Conservation (phyloP, 2,888 invertebrate species). For the Lithosia quadra region DNA sequence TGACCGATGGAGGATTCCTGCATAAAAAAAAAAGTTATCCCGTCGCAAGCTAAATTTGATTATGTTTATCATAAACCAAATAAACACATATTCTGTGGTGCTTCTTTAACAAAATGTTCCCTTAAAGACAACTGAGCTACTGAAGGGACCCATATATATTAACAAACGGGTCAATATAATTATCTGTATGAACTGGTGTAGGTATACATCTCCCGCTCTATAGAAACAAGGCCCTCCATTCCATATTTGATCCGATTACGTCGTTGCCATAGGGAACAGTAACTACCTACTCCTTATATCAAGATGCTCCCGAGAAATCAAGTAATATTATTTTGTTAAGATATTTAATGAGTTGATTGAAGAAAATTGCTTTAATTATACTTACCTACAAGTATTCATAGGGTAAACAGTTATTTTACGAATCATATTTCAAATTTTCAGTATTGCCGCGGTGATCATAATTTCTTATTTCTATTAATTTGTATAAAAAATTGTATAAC, state of each 20-base stretch:
- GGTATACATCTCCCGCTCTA: background rate
- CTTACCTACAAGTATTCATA: too few species aligned
- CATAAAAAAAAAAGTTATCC: too few species aligned
- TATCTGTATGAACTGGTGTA: background rate
- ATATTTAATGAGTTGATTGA: background rate
- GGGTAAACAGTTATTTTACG: too few species aligned
- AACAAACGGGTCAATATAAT: background rate
- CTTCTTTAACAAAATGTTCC: background rate
- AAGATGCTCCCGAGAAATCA: background rate
- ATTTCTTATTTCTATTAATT: too few species aligned
- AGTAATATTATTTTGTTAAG: background rate
- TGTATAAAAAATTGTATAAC: too few species aligned
- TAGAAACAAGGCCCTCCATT: background rate
- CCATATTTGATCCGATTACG: slow-evolving; percentile 16
- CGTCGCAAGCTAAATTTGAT: too few species aligned
- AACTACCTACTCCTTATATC: background rate
- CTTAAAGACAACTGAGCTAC: background rate
- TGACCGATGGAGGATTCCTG: too few species aligned
- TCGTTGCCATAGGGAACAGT: background rate
- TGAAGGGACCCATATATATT: background rate
- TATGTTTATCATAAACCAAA: background rate
- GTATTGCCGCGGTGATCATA: too few species aligned
- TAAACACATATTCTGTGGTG: background rate
- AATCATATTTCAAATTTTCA: too few species aligned
- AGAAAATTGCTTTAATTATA: background rate